Percentiles rank a stretch among this genome's conserved stretches.
Conservation (phyloP, 1,140 invertebrate genomes). For the Philopotamus ludificatus region DNA sequence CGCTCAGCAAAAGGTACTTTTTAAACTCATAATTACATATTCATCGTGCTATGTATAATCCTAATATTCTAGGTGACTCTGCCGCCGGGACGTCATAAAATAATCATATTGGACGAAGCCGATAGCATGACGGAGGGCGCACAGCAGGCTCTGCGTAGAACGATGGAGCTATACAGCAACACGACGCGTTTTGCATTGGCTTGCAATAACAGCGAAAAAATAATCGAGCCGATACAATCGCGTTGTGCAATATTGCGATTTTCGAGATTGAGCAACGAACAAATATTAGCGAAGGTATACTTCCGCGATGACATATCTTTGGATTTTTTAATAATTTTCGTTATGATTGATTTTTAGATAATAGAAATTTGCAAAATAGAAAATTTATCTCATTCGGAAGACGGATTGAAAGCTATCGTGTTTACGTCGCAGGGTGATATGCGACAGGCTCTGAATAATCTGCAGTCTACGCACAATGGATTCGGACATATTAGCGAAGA, state of each 20-base stretch:
- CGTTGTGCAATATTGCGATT: slow-evolving; percentile 97
- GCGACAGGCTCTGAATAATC: slow-evolving; percentile 95
- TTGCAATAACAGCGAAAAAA: slow-evolving; percentile 98
- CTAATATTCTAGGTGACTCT: slow-evolving; percentile 71
- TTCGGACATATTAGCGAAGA: slow-evolving; percentile 89
- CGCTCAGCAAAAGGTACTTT: slow-evolving; percentile 83
- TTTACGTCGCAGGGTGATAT: slow-evolving; percentile 99
- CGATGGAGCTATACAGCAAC: slow-evolving; percentile 98
- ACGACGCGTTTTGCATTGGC: slow-evolving; percentile 98
- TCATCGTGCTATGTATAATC: neutral
- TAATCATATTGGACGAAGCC: slow-evolving; percentile 98
- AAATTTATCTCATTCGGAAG: slow-evolving; percentile 81
- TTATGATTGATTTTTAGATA: slow-evolving; percentile 46
- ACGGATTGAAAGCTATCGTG: slow-evolving; percentile 94
- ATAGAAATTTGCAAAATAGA: slow-evolving; percentile 59
- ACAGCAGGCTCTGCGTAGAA: slow-evolving; percentile 93
- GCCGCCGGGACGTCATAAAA: slow-evolving; percentile 90
- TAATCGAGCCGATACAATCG: slow-evolving; percentile 99
- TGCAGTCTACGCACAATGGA: slow-evolving; percentile 95
- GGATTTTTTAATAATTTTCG: slow-evolving; percentile 12
- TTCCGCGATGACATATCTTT: neutral
- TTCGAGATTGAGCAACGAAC: slow-evolving; percentile 84
- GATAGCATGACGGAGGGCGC: slow-evolving; percentile 99
- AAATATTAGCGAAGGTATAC: slow-evolving; percentile 72
- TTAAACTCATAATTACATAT: neutral